Evolutionary conservation across 2,797 vertebrate genomes (phyloP), one percentile per base, ranked within the genome.

Genomic region (Sebastes taczanowskii): DNA sequence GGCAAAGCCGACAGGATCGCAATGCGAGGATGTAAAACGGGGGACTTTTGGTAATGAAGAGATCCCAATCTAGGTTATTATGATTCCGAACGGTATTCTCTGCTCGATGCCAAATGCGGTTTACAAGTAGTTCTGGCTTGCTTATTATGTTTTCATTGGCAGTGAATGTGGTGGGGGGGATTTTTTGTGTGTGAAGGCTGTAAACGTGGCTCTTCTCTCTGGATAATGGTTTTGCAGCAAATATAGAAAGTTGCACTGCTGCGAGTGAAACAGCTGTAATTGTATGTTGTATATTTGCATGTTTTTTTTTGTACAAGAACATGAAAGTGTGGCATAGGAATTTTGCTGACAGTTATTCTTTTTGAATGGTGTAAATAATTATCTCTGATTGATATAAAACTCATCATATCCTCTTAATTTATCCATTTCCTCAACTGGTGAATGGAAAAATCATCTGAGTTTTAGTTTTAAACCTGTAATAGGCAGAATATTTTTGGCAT

Each of bases 31-130:
- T 62, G 77, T 55, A 71, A 52, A 75, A 87, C 16, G 5, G 61
- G 23, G 25, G 60, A 63, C 62, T 71, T 84, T 89, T 81, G 67
- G 64, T 91, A 86, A 88, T 81, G 76, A 86, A 85, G 76, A 85
- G 81, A 86, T 80, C 61, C 71, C 55, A 80, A 65, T 87, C 75
- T 77, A 64, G 46, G 53, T 52, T 77, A 71, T 91, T 85, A 69
- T 77, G 71, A 84, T 42, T 80, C 73, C 70, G 34, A 83, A 75
- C 11, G 7, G 25, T 29, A n/a, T 78, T 84, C 58, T 62, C 46
- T 34, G 20, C 71, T 72, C 27, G 8, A 20, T n/a, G 11, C 63
- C 74, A 74, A 76, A 76, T 82, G 59, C 2, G 14, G 18, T 78
- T 75, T 61, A 77, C 63, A 80, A 78, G 60, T 61, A 75, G 27